Evolutionary conservation across 2,797 vertebrate species (phyloP), one percentile per base, ranked within the genome.

Genomic region (Salarias fasciatus): DNA sequence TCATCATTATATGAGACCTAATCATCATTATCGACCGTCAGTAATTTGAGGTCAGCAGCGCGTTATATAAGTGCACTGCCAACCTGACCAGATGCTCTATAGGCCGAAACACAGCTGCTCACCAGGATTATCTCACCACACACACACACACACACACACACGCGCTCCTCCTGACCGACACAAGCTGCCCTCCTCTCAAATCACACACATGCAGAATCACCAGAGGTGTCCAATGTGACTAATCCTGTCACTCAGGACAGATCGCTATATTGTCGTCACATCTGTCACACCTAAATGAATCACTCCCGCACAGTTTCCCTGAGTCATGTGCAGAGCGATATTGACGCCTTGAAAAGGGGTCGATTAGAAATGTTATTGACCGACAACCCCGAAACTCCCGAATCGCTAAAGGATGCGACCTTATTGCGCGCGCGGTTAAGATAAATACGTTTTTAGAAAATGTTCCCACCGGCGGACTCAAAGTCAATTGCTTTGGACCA

Each of bases 271-370:
- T 68, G 79, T 43, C 55, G 70, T 74, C 75, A 64, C 89, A 90
- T 89, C 87, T 91, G 84, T 86, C 84, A 61, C 63, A 66, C 72
- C 86, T 64, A 78, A 72, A 87, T 80, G 76, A 86, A 81, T 86
- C 74, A 73, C 84, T 75, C 80, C 64, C 77, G 77, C 84, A 57
- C 65, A 29, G 40, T 84, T 87, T 87, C 76, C 73, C 84, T 89
- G 84, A 86, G 86, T 87, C 88, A 87, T 75, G 69, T 8, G 3
- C 45, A 59, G 66, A 63, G 68, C 24, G 45, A 54, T 78, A 66
- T 80, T 49, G 75, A 79, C 53, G 31, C 11, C 12, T 48, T 13
- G 37, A 15, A 44, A 51, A 53, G 30, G 35, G 15, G 35, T 12
- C 8, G 59, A 60, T 83, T 71, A 63, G 84, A 79, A 63, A 55